phyloP scores from a whole-genome alignment of 2,888 invertebrate species.

The Oxyteleia sp. region DNA sequence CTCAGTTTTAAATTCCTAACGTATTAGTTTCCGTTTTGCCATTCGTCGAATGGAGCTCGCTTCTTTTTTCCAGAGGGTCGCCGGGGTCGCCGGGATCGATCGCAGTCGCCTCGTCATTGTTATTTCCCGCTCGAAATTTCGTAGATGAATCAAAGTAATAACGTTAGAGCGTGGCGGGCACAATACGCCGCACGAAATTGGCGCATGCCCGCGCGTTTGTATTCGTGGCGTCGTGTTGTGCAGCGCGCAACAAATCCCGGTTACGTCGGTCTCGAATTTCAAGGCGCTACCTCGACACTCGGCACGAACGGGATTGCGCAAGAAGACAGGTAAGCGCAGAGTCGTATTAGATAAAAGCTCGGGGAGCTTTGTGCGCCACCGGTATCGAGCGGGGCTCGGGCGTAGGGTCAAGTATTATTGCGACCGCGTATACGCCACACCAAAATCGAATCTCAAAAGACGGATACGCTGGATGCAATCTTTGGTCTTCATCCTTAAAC shows the following conservation, averaged over 20 bases:
- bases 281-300: slow-evolving; percentile 61
- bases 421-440: slow-evolving; percentile 58
- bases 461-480: slow-evolving; percentile 5
- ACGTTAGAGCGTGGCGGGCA: slow-evolving; percentile 51
- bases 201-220: slow-evolving; percentile 57
- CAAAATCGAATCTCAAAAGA: slow-evolving; percentile 20
- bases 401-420: slow-evolving; percentile 48
- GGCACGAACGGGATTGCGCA: slow-evolving; percentile 50
- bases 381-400: slow-evolving; percentile 78
- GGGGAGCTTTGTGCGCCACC: slow-evolving; percentile 73
- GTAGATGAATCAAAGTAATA: slow-evolving; percentile 60
- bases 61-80: slow-evolving; percentile 16
- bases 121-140: slow-evolving; percentile 54
- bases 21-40: slow-evolving; percentile 7
- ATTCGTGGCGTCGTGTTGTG: slow-evolving; percentile 54
- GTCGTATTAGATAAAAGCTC: slow-evolving; percentile 57
- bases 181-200: slow-evolving; percentile 50
- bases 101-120: slow-evolving; percentile 56
- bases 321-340: slow-evolving; percentile 48
- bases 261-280: slow-evolving; percentile 60
- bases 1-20: neutral
- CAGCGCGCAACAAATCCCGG: slow-evolving; percentile 56
- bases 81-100: slow-evolving; percentile 37
- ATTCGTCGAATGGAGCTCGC: slow-evolving; percentile 15
- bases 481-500: slow-evolving; percentile 21